Evolutionary conservation across 1,140 invertebrate genomes (phyloP).

Genomic region (Drosophila suzukii): DNA sequence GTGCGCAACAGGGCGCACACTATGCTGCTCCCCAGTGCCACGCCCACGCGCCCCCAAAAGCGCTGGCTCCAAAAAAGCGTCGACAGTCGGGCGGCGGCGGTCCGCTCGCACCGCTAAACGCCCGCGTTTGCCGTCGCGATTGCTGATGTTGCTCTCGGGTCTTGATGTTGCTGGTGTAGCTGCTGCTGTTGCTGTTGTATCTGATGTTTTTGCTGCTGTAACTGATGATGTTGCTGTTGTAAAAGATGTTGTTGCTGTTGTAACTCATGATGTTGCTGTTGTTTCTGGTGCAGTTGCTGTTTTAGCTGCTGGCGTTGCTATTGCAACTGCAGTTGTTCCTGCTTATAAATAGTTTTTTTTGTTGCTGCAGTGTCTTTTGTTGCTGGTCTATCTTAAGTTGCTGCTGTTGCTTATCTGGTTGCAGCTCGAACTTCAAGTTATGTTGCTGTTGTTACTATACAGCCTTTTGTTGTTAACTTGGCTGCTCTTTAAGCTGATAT

Average conservation of each 20-base stretch:
- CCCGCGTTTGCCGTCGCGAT: slow-evolving; percentile 62
- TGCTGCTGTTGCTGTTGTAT: slow-evolving; percentile 24
- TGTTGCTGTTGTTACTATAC: slow-evolving; percentile 1
- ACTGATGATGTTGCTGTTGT: neutral
- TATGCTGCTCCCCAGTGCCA: slow-evolving; percentile 33
- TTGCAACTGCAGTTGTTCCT: slow-evolving; percentile 25
- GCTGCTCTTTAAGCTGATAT: neutral
- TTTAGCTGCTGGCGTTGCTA: slow-evolving; percentile 28
- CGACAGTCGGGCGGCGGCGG: slow-evolving; percentile 62
- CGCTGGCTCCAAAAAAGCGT: slow-evolving; percentile 10
- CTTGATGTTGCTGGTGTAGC: slow-evolving; percentile 6
- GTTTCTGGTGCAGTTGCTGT: neutral
- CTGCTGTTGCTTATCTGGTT: neutral
- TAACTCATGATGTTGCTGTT: neutral
- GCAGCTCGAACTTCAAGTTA: slow-evolving; percentile 2
- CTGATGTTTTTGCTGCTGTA: slow-evolving; percentile 5
- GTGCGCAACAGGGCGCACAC: slow-evolving; percentile 75
- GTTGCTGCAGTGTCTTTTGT: slow-evolving; percentile 3
- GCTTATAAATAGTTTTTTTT: slow-evolving; percentile 1
- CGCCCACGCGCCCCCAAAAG: slow-evolving; percentile 51
- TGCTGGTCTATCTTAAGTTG: slow-evolving; percentile 1
- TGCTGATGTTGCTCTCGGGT: slow-evolving; percentile 12
- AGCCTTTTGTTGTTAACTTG: slow-evolving; percentile 1
- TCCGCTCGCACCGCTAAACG: slow-evolving; percentile 67
- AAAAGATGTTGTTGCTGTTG: slow-evolving; percentile 26